These are phyloP conservation scores for Garrulus glandarius DNA, from an alignment of 2,797 vertebrate genomes.

Conservation along the genomic window DNA sequence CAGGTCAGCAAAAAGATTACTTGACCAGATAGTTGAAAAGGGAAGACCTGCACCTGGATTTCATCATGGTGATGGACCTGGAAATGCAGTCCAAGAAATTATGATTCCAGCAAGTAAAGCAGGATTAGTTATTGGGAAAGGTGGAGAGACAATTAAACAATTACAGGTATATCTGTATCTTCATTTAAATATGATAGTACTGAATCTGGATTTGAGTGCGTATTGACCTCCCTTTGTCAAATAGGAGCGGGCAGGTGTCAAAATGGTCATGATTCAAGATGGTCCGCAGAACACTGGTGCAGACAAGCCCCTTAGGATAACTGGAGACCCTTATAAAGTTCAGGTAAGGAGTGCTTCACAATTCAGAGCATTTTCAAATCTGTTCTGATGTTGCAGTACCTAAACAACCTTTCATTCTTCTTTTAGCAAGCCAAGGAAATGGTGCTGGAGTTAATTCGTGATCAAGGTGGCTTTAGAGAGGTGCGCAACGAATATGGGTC, in stretches of 20 bases:
- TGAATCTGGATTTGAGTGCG: background rate
- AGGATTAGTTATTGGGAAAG: conserved; percentile 96
- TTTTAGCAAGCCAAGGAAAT: conserved; percentile 98
- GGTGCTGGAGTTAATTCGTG: conserved; percentile 98
- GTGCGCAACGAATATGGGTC: conserved; percentile 96
- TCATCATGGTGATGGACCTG: conserved; percentile 92
- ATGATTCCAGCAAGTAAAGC: conserved; percentile 98
- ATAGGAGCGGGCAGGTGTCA: conserved; percentile 95
- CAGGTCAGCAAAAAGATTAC: conserved; percentile 90
- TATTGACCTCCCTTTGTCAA: background rate
- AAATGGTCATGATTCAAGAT: conserved; percentile 99
- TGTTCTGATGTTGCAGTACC: background rate
- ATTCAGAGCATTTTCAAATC: background rate
- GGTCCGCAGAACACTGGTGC: conserved; percentile 97
- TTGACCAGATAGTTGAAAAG: conserved; percentile 96
- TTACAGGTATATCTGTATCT: conserved; percentile 82
- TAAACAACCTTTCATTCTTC: background rate
- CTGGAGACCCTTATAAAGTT: conserved; percentile 99
- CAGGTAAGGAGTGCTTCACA: conserved; percentile 78
- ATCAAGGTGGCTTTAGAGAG: conserved; percentile 96
- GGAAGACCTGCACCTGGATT: conserved; percentile 93
- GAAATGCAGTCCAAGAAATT: conserved; percentile 96
- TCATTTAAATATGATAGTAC: background rate
- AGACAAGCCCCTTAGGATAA: conserved; percentile 97
- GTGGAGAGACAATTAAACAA: conserved; percentile 98